phyloP scores from a whole-genome alignment of 2,888 invertebrate species.

The Urechis unicinctus region DNA sequence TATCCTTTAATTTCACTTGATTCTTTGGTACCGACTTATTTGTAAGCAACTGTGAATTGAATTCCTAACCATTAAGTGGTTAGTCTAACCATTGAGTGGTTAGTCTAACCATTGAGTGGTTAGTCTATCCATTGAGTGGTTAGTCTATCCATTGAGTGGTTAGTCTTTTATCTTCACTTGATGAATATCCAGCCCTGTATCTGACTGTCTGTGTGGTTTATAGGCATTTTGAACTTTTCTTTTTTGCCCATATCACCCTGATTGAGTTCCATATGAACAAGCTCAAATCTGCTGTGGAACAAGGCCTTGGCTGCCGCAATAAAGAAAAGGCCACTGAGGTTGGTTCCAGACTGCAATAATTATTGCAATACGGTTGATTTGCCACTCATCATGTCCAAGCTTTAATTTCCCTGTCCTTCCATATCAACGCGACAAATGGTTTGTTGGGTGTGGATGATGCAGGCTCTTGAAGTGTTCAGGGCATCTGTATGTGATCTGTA shows the following conservation, averaged over 20 bases:
- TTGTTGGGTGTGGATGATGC: no score
- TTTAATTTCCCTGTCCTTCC: background rate
- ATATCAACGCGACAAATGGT: background rate
- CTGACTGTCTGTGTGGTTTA: no score
- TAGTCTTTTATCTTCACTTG: no score
- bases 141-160: no score
- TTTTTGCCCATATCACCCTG: constrained; percentile 68
- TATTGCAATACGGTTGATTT: background rate
- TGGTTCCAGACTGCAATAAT: background rate
- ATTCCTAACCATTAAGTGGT: no score
- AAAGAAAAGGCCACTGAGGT: constrained; percentile 56
- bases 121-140: no score
- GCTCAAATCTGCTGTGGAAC: constrained; percentile 62
- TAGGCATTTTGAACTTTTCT: constrained; percentile 56
- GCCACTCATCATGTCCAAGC: background rate
- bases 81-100: no score
- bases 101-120: no score
- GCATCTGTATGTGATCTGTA: constrained; percentile 64
- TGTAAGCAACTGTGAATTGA: no score
- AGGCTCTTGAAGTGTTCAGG: constrained; percentile 46
- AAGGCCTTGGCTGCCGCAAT: constrained; percentile 58
- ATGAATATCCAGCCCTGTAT: no score
- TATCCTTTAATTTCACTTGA: no score
- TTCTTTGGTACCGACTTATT: no score
- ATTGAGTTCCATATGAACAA: constrained; percentile 49